Evolutionary conservation across 2,888 invertebrate species (phyloP).

Genomic region (Dromius quadrimaculatus): DNA sequence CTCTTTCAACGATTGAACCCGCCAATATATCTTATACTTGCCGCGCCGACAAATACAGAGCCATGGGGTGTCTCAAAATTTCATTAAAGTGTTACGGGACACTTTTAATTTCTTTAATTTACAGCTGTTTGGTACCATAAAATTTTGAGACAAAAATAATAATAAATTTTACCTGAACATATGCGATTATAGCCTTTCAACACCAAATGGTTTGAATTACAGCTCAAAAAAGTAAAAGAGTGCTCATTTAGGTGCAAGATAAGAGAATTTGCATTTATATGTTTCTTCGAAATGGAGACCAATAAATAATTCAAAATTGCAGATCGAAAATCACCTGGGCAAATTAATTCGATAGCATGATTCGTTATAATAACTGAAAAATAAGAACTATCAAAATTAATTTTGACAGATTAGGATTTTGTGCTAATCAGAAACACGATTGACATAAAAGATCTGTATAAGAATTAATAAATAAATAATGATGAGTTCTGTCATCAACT

Average conservation of each 20-base stretch:
- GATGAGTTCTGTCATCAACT: no score
- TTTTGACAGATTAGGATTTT: no score
- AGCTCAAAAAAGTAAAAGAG: not conserved
- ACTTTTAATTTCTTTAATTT: slow-evolving; percentile 1
- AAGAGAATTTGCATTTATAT: no score
- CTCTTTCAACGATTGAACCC: not conserved
- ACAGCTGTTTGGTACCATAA: not conserved
- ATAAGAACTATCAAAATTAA: not conserved
- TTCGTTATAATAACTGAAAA: not conserved
- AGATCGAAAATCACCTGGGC: no score
- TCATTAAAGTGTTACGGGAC: not conserved
- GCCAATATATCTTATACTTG: slow-evolving; percentile 44
- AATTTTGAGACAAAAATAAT: not conserved
- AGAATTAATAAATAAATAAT: no score
- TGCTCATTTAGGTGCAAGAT: not conserved
- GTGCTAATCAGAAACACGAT: no score
- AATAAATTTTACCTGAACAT: slow-evolving; percentile 26
- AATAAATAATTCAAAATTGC: no score
- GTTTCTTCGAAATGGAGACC: not conserved
- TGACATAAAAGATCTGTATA: no score
- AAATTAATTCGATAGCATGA: no score
- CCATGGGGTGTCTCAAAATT: not conserved
- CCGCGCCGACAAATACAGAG: slow-evolving; percentile 7
- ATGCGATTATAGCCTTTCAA: not conserved
- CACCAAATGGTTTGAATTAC: not conserved